Percentiles rank a stretch among this genome's conserved stretches.
Evolutionary conservation across 2,113 vertebrate species (phyloP).

Genomic region (Seriola rivoliana): DNA sequence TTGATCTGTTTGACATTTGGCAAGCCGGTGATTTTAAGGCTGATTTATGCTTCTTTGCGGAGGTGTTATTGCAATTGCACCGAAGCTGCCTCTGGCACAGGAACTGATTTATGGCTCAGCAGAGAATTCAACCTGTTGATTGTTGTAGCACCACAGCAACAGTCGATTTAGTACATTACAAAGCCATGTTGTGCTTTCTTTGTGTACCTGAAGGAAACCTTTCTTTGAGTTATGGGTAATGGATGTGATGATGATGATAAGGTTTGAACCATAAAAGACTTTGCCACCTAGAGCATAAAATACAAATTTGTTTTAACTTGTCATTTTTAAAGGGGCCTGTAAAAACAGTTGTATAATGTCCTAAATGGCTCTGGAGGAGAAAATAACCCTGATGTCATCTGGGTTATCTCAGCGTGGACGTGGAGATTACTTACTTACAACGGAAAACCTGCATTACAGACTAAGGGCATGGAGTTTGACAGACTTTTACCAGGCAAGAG

Average conservation of each 20-base stretch:
- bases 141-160: constrained; percentile 1
- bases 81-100: constrained; percentile 39
- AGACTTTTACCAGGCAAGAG: not conserved
- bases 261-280: not conserved
- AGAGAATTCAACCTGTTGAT: constrained; percentile 22
- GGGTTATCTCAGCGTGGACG: not conserved
- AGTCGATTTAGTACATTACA: not conserved
- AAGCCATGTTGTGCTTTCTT: constrained; percentile 4
- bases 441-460: not conserved
- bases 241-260: not conserved
- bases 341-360: not conserved
- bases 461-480: not conserved
- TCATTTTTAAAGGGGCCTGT: not conserved
- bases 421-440: not conserved
- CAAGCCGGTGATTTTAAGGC: constrained; percentile 16
- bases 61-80: constrained; percentile 33
- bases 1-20: constrained; percentile 63
- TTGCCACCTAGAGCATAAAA: not conserved
- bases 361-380: not conserved
- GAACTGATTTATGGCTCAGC: constrained; percentile 38
- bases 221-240: not conserved
- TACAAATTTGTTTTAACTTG: not conserved
- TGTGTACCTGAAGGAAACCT: not conserved
- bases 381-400: constrained; percentile 2
- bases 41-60: constrained; percentile 52